Evolutionary conservation across 2,113 vertebrate genomes (phyloP), one percentile per base, ranked within the genome.

Genomic region (Cebidichthys violaceus): DNA sequence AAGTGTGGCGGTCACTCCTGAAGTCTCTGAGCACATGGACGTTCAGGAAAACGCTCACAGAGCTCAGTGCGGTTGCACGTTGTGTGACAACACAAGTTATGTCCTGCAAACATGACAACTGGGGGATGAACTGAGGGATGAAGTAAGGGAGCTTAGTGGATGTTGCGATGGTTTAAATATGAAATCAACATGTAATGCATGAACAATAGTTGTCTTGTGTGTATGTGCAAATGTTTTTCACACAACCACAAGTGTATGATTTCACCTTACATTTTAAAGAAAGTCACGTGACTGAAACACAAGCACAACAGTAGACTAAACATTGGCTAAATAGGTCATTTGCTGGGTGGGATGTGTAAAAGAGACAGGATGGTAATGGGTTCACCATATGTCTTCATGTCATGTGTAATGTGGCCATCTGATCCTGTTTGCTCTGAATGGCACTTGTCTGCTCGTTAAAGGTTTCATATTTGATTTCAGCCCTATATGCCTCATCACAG

Each of bases 401-500:
- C 75, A 79, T 55, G 76, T 47, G n/a, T 35, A 64, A 64, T 33
- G 31, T 45, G 41, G 87, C 67, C 89, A 94, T 79, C 75, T 77
- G 89, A 94, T 93, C 91, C 83, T 20, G 50, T 87, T 76, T 89
- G 61, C 31, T 54, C 60, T 86, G 50, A 86, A 80, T 82, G 45
- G 47, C 35, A 74, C 61, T 64, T 75, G 82, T 89, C 62, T 70
- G 20, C 67, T 66, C 81, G 59, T 60, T 60, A 50, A 66, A 82
- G 4, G 22, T 27, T 87, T 83, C 77, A 89, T 91, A 90, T 94
- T 87, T 91, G 73, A 91, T 94, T 93, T 92, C 92, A 94, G 70
- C 20, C 45, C 78, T 79, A 31, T 31, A 31, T 31, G 77, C 77
- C 78, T 89, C 86, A 91, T 87, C 74, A 68, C 37, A 65, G 39